phyloP scores from a whole-genome alignment of 2,797 vertebrate genomes.

The Muraenolepis orangiensis region DNA sequence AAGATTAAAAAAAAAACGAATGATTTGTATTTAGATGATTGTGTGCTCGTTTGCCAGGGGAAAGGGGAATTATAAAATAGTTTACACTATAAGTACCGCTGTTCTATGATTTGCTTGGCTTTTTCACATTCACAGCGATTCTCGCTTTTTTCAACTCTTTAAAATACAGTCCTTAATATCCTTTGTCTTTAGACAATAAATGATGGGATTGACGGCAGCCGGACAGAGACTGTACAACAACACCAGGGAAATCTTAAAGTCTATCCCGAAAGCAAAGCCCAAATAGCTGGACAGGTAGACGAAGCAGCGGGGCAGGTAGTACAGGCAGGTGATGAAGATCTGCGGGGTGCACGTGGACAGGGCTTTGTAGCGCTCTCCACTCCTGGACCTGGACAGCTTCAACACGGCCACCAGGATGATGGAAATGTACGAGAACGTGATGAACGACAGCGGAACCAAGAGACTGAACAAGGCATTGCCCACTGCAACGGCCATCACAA shows the following conservation, averaged over 20 bases:
- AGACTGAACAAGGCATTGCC: slow-evolving; percentile 56
- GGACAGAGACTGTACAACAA: slow-evolving; percentile 60
- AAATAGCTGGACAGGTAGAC: slow-evolving; percentile 36
- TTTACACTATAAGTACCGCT: no score
- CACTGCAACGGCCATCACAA: slow-evolving; percentile 53
- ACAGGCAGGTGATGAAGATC: slow-evolving; percentile 66
- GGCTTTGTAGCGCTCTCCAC: slow-evolving; percentile 42
- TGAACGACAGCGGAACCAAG: slow-evolving; percentile 57
- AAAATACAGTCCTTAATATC: slow-evolving; percentile 51
- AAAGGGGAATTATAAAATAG: no score
- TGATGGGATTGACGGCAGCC: slow-evolving; percentile 65
- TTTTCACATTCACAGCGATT: slow-evolving; percentile 20
- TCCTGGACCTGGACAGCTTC: slow-evolving; percentile 40
- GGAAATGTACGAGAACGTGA: slow-evolving; percentile 69
- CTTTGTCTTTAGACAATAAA: slow-evolving; percentile 69
- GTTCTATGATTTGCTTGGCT: neutral
- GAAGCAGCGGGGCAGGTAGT: slow-evolving; percentile 55
- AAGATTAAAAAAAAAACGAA: no score
- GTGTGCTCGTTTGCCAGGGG: no score
- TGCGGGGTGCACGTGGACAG: slow-evolving; percentile 68
- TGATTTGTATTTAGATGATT: no score
- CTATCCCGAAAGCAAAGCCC: slow-evolving; percentile 3
- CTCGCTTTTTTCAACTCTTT: slow-evolving; percentile 26
- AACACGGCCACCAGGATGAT: slow-evolving; percentile 54
- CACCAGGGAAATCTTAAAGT: slow-evolving; percentile 28